Base-by-base conservation (phyloP, 2,888 invertebrate genomes). In the Acleris emargana region DNA sequence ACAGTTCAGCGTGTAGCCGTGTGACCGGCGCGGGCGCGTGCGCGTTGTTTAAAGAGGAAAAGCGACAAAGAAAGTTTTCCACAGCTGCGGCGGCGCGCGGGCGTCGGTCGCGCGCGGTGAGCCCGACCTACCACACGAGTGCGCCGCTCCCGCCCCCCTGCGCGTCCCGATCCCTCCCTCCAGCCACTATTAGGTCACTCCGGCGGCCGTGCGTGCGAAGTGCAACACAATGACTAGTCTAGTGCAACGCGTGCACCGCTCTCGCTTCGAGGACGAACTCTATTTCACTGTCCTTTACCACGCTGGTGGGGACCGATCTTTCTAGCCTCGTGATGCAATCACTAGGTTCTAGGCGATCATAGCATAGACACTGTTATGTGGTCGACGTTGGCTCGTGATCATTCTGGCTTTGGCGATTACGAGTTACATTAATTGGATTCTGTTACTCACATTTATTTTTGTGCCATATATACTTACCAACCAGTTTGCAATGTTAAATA, bases 201-300 rank as follows among this genome's bases (percentile, higher is more conserved):
- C 84, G 84, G 78, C 89, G 86, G 84, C 86, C 88, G 89, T 88
- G 89, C 91, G 91, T 91, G 89, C 89, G 85, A 89, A 89, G 76
- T 89, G 89, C 90, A 89, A 87, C 91, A 89, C 90, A 90, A 89
- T 89, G 89, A 89, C 87, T 89, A 87, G 87, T 90, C 87, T 89
- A 87, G 87, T 90, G 91, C 91, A 91, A 86, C 91, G 89, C 90
- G 90, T 89, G 89, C 90, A 89, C 87, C 89, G 91, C 91, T 90
- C 91, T 91, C 91, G 91, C 91, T 88, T 89, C 91, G 91, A 92
- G 91, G 91, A 92, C 91, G 91, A 92, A 89, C 91, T 92, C 91
- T 91, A 91, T 91, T 91, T 91, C 91, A 88, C 89, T 91, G 86
- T 91, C 91, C 91, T 91, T 89, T 81, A 90, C 88, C 88, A 86